These are phyloP conservation scores for Solenopsis fugax DNA, from an alignment of 1,140 invertebrate genomes.

Conservation along the genomic window DNA sequence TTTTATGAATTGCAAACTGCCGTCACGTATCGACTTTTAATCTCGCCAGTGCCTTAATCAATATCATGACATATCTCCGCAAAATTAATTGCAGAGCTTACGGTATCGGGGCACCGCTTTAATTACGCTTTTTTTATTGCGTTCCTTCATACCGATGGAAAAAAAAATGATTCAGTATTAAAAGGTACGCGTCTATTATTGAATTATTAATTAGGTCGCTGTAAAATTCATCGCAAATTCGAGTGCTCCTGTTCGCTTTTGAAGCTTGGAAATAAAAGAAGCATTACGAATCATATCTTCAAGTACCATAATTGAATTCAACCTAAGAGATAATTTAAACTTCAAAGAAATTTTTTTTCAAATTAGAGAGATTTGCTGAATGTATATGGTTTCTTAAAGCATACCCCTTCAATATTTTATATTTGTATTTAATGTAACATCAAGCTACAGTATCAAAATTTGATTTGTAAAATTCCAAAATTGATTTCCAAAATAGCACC, in stretches of 20 bases:
- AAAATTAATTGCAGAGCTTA: constrained; percentile 52
- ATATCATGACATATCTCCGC: constrained; percentile 26
- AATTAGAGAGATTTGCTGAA: too few relatives aligned
- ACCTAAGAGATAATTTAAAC: background rate
- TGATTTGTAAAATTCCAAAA: too few relatives aligned
- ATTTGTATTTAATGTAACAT: too few relatives aligned
- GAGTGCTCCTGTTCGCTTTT: background rate
- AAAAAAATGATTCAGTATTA: constrained; percentile 26
- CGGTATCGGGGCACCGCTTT: constrained; percentile 24
- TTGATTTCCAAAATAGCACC: too few relatives aligned
- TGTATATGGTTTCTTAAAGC: too few relatives aligned
- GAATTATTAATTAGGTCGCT: constrained; percentile 45
- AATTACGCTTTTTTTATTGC: constrained; percentile 42
- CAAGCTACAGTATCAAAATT: too few relatives aligned
- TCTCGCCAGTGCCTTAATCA: constrained; percentile 48
- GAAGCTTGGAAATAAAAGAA: background rate
- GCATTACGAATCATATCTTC: background rate
- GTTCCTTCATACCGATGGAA: constrained; percentile 6
- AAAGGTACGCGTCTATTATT: constrained; percentile 51
- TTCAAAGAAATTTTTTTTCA: background rate
- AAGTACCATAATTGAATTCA: constrained; percentile 9
- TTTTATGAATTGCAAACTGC: constrained; percentile 36
- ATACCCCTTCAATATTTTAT: too few relatives aligned
- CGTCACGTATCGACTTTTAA: constrained; percentile 59
- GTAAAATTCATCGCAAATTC: constrained; percentile 37